Evolutionary conservation across 2,888 invertebrate species (phyloP).

Genomic region (Lepidochitona cinerea): DNA sequence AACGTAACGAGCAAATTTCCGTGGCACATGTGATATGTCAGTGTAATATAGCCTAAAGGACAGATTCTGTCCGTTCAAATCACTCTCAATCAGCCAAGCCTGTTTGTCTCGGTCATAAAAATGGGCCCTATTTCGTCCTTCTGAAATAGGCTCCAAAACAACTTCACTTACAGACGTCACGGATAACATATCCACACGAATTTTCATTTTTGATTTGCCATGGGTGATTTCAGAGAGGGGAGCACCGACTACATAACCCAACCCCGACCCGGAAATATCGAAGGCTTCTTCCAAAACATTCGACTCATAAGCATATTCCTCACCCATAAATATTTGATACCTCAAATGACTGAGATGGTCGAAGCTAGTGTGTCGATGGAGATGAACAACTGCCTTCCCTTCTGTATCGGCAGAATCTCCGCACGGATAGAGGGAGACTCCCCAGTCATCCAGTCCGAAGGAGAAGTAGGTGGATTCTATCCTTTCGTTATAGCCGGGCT

Average conservation of each 20-base stretch:
- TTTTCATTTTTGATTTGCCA: slow-evolving; percentile 72
- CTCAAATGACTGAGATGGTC: slow-evolving; percentile 84
- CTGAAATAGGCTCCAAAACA: slow-evolving; percentile 57
- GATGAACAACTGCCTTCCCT: slow-evolving; percentile 68
- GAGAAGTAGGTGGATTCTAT: slow-evolving; percentile 81
- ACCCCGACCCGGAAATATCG: slow-evolving; percentile 59
- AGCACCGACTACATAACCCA: slow-evolving; percentile 54
- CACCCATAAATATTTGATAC: slow-evolving; percentile 76
- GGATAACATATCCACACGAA: slow-evolving; percentile 82
- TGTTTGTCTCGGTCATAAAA: slow-evolving; percentile 87
- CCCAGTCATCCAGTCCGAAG: slow-evolving; percentile 88
- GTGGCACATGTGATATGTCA: slow-evolving; percentile 78
- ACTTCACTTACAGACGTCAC: slow-evolving; percentile 81
- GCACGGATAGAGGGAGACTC: slow-evolving; percentile 73
- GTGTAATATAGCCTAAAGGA: slow-evolving; percentile 78
- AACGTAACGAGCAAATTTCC: slow-evolving; percentile 79
- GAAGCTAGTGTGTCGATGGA: slow-evolving; percentile 83
- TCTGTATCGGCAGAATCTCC: slow-evolving; percentile 56
- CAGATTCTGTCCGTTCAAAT: slow-evolving; percentile 83
- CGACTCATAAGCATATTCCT: slow-evolving; percentile 58
- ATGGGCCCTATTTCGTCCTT: slow-evolving; percentile 66
- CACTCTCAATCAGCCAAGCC: slow-evolving; percentile 84
- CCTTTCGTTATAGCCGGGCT: slow-evolving; percentile 48
- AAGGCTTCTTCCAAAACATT: slow-evolving; percentile 60
- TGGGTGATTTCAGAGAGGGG: slow-evolving; percentile 51